These are phyloP conservation scores for Chionodraco myersi DNA, from an alignment of 2,113 vertebrate species.

Conservation along the genomic window DNA sequence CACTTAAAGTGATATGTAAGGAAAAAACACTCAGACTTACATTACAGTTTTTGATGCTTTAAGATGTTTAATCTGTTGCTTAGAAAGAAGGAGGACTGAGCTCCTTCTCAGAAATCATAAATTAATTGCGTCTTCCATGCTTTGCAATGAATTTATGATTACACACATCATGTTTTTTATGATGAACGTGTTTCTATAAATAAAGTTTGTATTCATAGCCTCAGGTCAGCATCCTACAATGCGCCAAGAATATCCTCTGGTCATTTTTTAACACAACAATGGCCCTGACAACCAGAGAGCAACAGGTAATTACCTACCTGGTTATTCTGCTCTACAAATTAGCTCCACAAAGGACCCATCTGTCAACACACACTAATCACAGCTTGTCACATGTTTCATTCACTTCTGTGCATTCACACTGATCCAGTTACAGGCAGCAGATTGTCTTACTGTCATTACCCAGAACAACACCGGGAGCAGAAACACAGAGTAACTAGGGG, in stretches of 20 bases:
- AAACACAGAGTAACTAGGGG: conserved; percentile 36
- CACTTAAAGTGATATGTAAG: neutral
- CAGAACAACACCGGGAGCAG: conserved; percentile 44
- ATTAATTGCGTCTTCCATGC: too few species aligned
- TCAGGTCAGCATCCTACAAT: conserved; percentile 54
- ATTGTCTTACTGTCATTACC: conserved; percentile 69
- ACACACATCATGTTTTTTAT: too few species aligned
- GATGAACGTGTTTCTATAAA: too few species aligned
- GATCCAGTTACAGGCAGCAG: conserved; percentile 75
- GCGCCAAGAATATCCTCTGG: conserved; percentile 55
- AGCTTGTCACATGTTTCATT: conserved; percentile 82
- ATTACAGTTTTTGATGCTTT: neutral
- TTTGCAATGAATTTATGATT: too few species aligned
- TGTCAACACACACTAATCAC: conserved; percentile 83
- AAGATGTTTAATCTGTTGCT: neutral
- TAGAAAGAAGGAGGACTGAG: neutral
- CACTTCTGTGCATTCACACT: conserved; percentile 55
- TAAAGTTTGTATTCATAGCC: conserved; percentile 11
- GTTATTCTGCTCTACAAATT: conserved; percentile 80
- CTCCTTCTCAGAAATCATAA: too few species aligned
- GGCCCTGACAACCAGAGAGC: conserved; percentile 52
- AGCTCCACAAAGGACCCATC: conserved; percentile 79
- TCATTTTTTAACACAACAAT: conserved; percentile 72
- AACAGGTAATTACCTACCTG: conserved; percentile 77
- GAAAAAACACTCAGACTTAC: neutral